phyloP scores from a whole-genome alignment of 2,797 vertebrate species.

The Lindbergichthys nudifrons region DNA sequence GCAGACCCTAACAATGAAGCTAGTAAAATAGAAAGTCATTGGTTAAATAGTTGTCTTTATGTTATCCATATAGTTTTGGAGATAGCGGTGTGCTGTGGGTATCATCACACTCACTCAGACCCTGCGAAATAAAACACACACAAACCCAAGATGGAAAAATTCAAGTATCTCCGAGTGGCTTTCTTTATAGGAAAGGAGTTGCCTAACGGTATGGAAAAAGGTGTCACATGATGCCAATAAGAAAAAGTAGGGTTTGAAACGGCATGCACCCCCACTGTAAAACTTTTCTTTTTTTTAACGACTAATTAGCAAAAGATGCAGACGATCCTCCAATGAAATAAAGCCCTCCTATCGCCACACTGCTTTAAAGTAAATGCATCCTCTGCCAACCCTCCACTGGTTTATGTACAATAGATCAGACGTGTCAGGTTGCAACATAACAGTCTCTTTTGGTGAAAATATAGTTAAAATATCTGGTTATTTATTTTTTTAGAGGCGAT shows the following conservation, averaged over 20 bases:
- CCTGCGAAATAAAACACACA: slow-evolving; percentile 68
- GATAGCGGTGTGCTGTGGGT: slow-evolving; percentile 73
- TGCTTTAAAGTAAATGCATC: slow-evolving; percentile 69
- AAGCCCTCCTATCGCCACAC: slow-evolving; percentile 68
- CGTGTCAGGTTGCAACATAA: slow-evolving; percentile 81
- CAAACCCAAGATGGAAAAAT: slow-evolving; percentile 74
- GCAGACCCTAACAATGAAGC: slow-evolving; percentile 57
- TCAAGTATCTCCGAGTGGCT: slow-evolving; percentile 84
- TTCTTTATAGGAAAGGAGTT: slow-evolving; percentile 74
- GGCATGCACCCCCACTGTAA: slow-evolving; percentile 77
- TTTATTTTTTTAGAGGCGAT: slow-evolving; percentile 80
- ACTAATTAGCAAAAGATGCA: slow-evolving; percentile 72
- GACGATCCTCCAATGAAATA: slow-evolving; percentile 59
- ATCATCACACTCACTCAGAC: slow-evolving; percentile 79
- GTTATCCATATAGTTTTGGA: slow-evolving; percentile 70
- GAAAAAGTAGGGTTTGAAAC: slow-evolving; percentile 74
- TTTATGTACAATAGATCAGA: slow-evolving; percentile 80
- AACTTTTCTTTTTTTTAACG: slow-evolving; percentile 52
- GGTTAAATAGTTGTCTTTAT: slow-evolving; percentile 74
- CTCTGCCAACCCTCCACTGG: slow-evolving; percentile 65
- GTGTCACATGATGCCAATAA: slow-evolving; percentile 70
- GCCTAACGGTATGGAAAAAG: slow-evolving; percentile 60
- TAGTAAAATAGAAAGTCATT: slow-evolving; percentile 54
- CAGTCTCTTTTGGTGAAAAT: slow-evolving; percentile 87
- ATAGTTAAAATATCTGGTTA: slow-evolving; percentile 84